phyloP scores from a whole-genome alignment of 2,888 invertebrate genomes.

The Brachynemurus nebulosus region DNA sequence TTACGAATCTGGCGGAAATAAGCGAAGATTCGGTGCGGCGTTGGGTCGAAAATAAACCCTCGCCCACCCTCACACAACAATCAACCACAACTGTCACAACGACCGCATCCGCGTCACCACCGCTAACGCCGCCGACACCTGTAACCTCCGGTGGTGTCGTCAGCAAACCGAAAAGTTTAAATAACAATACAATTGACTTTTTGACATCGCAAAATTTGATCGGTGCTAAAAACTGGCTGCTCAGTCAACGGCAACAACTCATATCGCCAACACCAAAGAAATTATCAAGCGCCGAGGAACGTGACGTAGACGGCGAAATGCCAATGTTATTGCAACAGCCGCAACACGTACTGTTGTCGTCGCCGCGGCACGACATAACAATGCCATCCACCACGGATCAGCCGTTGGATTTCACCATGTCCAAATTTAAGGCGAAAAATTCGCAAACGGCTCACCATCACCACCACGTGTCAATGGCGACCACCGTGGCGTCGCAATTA shows the following conservation, averaged over 20 bases:
- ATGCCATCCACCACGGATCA: constrained; percentile 37
- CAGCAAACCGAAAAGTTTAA: constrained; percentile 32
- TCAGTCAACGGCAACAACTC: neutral
- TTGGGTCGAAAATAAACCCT: constrained; percentile 40
- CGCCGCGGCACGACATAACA: constrained; percentile 24
- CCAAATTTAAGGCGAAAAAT: constrained; percentile 35
- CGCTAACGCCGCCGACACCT: constrained; percentile 22
- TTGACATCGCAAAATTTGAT: constrained; percentile 29
- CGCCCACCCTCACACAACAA: constrained; percentile 29
- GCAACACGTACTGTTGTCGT: constrained; percentile 34
- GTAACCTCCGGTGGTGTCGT: no score
- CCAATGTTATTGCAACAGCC: constrained; percentile 46
- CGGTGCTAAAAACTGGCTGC: no score
- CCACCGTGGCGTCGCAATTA: constrained; percentile 27
- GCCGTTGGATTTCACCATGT: constrained; percentile 63
- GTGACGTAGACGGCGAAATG: constrained; percentile 32
- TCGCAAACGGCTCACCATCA: no score
- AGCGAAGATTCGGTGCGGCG: constrained; percentile 43
- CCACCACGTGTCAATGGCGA: constrained; percentile 18
- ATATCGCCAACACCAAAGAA: no score
- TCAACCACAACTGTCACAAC: constrained; percentile 24
- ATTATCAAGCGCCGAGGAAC: no score
- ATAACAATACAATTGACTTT: constrained; percentile 39
- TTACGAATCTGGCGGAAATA: constrained; percentile 44
- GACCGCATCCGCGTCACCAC: constrained; percentile 26